Base-by-base conservation (phyloP, 2,888 invertebrate genomes). In the Lutraria lutraria region DNA sequence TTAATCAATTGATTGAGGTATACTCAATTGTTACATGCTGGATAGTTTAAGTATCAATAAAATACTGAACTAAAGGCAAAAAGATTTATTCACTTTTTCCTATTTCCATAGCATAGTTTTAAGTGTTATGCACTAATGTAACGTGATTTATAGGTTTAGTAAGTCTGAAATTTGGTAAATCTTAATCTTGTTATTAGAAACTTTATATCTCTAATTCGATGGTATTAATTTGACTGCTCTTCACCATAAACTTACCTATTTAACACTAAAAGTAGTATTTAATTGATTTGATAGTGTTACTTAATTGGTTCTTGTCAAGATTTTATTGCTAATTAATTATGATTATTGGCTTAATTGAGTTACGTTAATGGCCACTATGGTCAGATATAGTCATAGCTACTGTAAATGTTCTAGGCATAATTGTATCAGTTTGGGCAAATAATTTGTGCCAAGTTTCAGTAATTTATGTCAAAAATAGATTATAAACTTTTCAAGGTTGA, bases 321-420 rank as follows among this genome's bases (percentile, higher is more conserved):
- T 68, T 83, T 83, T 68, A 83, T 68, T 52, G 52, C 83, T 83
- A 83, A 68, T 83, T 83, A 83, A 10, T n/a, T 25, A 21, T 83
- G 68, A 83, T 83, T n/a, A 68, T 25, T 31, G n/a, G 43, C 83
- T 52, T 16, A 34, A 43, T 43, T 31, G 19, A 60, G 83, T 82
- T 34, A 21, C 29, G 34, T 83, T 31, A 16, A 43, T 52, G 54
- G 84, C n/a, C 54, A 76, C 21, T 54, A 31, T 25, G 19, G 34
- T 81, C 25, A 15, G 15, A 81, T 81, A n/a, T 25, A 29, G 4
- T n/a, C 43, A 81, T 53, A 16, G 10, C 53, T 53, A 52, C 21
- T 31, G 16, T 80, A 31, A 21, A 21, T 12, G 72, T 34, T 43
- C 4, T 19, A 52, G 13, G 13, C 25, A 21, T 76, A 76, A 16